phyloP scores from a whole-genome alignment of 2,113 vertebrate genomes.

The Anhinga anhinga region DNA sequence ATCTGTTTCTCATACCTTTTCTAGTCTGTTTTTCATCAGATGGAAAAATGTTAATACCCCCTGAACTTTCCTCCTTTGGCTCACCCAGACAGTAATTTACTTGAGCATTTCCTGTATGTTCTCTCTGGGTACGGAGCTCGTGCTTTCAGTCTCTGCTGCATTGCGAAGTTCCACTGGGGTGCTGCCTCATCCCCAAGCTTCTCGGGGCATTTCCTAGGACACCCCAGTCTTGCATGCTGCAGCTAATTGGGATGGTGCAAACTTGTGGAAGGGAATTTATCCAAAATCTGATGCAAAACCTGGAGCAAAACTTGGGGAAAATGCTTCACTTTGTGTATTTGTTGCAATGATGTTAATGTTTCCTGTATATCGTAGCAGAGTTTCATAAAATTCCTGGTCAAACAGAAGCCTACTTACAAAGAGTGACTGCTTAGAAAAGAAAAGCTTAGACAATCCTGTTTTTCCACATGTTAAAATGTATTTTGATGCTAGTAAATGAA shows the following conservation, averaged over 20 bases:
- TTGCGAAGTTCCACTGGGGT: accelerated
- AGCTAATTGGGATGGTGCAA: accelerated
- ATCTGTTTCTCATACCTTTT: slow-evolving; percentile 34
- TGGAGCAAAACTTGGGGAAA: not conserved
- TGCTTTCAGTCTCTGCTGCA: not conserved
- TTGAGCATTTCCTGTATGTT: not conserved
- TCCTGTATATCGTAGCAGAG: not conserved
- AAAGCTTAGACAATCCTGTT: not conserved
- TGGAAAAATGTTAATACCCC: not conserved
- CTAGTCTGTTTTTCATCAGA: slow-evolving; percentile 14
- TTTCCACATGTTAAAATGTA: not conserved
- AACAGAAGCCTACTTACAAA: not conserved
- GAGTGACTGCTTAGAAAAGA: not conserved
- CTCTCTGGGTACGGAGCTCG: not conserved
- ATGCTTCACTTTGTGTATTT: not conserved
- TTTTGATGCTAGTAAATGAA: not conserved
- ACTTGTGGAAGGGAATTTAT: not conserved
- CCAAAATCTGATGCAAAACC: not conserved
- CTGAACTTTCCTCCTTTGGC: not conserved
- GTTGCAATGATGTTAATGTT: not conserved
- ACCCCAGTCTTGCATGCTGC: not conserved
- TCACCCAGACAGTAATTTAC: not conserved
- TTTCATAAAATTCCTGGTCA: not conserved
- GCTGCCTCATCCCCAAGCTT: not conserved
- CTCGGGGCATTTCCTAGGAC: not conserved